phyloP scores from a whole-genome alignment of 2,113 vertebrate genomes.

The Corydoras maculifer region DNA sequence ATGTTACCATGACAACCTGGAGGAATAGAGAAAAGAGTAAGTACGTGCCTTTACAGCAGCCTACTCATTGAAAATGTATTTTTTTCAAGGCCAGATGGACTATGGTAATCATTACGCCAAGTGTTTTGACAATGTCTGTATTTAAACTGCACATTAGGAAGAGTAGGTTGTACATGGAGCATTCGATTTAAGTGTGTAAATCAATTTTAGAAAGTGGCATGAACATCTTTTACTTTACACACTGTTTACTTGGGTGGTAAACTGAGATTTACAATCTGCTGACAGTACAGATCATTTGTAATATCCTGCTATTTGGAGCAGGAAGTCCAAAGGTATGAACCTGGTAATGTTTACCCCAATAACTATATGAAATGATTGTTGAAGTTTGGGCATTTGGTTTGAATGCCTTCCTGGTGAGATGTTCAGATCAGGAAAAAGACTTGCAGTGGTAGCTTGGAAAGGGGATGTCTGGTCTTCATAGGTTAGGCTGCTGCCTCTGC shows the following conservation, averaged over 20 bases:
- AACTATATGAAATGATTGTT: no score
- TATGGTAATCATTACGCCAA: conserved; percentile 5
- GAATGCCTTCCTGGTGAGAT: no score
- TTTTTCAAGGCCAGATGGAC: conserved; percentile 28
- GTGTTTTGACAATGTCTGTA: conserved; percentile 7
- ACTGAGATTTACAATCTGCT: no score
- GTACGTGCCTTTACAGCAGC: conserved; percentile 16
- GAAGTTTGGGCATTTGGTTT: no score
- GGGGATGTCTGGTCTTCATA: no score
- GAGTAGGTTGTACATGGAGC: conserved; percentile 12
- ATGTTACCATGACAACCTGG: conserved; percentile 30
- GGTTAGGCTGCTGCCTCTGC: no score
- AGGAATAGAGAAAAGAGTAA: not conserved
- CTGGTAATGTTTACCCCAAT: no score
- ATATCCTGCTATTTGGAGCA: not conserved
- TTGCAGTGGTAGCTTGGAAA: no score
- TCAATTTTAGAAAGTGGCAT: not conserved
- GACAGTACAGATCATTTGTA: not conserved
- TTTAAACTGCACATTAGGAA: not conserved
- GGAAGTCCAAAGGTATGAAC: no score
- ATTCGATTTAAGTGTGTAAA: not conserved
- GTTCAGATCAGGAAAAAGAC: no score
- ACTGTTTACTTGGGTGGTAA: no score
- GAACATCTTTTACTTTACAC: no score
- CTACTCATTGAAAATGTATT: conserved; percentile 29